A percentile compares a stretch with the other conserved stretches of the same genome.
phyloP scores from a whole-genome alignment of 2,888 invertebrate genomes.

The Pegoplata infirma region DNA sequence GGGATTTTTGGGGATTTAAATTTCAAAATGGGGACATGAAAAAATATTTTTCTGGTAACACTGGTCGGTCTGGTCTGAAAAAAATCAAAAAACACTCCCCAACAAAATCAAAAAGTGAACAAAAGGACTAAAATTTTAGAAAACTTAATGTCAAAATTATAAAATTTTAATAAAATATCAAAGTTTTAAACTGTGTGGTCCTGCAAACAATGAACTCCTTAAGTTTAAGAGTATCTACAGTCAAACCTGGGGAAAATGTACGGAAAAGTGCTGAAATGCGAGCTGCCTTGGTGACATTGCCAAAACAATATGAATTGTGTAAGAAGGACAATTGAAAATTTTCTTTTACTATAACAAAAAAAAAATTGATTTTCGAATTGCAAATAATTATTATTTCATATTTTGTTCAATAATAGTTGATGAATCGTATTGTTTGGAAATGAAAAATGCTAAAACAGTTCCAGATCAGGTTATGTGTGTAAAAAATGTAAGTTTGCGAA shows the following conservation, averaged over 20 bases:
- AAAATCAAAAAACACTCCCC: slow-evolving; percentile 10
- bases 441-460: slow-evolving; percentile 66
- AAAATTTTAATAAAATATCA: not conserved
- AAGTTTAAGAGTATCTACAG: slow-evolving; percentile 69
- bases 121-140: slow-evolving; percentile 12
- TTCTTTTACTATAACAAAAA: too few species aligned
- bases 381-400: too few species aligned
- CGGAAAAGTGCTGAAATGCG: slow-evolving; percentile 71
- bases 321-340: slow-evolving; percentile 43
- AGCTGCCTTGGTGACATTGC: slow-evolving; percentile 65
- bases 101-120: not conserved
- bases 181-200: not conserved
- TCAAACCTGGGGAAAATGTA: slow-evolving; percentile 69
- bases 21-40: too few species aligned
- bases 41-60: too few species aligned
- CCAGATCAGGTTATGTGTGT: slow-evolving; percentile 70
- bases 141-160: slow-evolving; percentile 4
- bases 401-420: slow-evolving; percentile 64
- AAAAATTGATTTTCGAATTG: too few species aligned
- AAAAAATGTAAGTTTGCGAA: slow-evolving; percentile 65
- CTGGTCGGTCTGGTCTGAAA: too few species aligned
- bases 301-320: slow-evolving; percentile 67
- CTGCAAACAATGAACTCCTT: slow-evolving; percentile 71
- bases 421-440: slow-evolving; percentile 65
- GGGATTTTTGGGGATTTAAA: too few species aligned